Evolutionary conservation across 2,113 vertebrate species (phyloP).

Genomic region (Rhinopithecus roxellana): DNA sequence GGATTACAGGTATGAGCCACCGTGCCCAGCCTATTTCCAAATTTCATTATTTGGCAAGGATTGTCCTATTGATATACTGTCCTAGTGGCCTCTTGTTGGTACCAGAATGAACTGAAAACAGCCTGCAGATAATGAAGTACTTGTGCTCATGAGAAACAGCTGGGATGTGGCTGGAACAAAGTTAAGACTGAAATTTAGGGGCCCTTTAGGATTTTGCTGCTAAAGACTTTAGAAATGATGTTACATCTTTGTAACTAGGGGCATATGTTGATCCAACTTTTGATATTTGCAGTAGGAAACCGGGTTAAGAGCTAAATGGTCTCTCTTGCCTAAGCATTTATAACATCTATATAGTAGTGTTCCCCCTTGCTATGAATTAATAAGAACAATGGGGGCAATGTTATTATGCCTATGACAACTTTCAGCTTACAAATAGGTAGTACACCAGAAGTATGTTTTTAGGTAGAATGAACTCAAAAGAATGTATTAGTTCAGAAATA

Average conservation of each 20-base stretch:
- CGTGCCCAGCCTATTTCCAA: background rate
- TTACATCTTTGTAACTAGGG: background rate
- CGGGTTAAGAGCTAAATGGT: background rate
- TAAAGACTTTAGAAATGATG: background rate
- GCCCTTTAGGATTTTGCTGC: background rate
- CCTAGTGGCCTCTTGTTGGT: background rate
- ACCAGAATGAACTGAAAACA: background rate
- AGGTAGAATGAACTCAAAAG: background rate
- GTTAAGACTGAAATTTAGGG: background rate
- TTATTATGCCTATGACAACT: background rate
- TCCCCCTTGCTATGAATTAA: background rate
- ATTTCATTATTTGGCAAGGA: conserved; percentile 14
- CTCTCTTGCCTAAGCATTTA: background rate
- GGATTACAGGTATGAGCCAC: too few species aligned
- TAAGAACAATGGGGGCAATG: background rate
- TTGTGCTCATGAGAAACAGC: background rate
- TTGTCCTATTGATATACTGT: background rate
- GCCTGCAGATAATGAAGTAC: background rate
- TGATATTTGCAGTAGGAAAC: background rate
- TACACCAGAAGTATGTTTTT: background rate
- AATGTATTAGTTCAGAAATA: background rate
- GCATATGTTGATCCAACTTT: background rate
- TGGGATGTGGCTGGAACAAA: background rate
- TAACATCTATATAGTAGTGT: background rate
- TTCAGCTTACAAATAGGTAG: background rate